phyloP scores from a whole-genome alignment of 2,113 vertebrate genomes.

The Geococcyx californianus region DNA sequence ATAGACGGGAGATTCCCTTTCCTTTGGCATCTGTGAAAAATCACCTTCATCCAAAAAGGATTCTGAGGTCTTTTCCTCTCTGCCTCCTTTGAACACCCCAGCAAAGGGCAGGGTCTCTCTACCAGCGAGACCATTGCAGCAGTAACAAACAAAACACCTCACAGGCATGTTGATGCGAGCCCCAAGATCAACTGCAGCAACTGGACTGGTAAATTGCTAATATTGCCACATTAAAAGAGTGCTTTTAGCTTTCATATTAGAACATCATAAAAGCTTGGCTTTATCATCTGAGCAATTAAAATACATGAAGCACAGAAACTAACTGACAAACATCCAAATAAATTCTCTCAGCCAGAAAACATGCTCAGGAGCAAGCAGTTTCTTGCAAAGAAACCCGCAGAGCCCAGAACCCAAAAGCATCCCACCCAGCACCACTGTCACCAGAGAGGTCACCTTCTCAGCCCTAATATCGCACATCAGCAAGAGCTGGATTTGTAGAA shows the following conservation, averaged over 20 bases:
- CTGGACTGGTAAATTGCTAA: neutral
- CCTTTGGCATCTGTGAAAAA: neutral
- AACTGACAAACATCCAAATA: neutral
- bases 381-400: neutral
- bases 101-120: neutral
- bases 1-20: neutral
- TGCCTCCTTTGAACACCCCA: neutral
- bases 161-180: accelerated
- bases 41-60: neutral
- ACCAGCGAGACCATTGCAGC: neutral
- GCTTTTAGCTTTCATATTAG: neutral
- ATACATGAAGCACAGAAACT: neutral
- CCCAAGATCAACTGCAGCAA: neutral
- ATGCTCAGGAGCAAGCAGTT: neutral
- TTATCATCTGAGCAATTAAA: neutral
- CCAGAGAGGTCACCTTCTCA: neutral
- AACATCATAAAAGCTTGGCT: neutral
- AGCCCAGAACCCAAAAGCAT: neutral
- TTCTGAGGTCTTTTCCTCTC: neutral
- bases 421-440: neutral
- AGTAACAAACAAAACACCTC: neutral
- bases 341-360: neutral
- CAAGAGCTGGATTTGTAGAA: neutral
- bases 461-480: neutral
- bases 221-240: neutral